These are phyloP conservation scores for Daubentonia madagascariensis DNA, from an alignment of 2,113 vertebrate genomes.

Conservation along the genomic window DNA sequence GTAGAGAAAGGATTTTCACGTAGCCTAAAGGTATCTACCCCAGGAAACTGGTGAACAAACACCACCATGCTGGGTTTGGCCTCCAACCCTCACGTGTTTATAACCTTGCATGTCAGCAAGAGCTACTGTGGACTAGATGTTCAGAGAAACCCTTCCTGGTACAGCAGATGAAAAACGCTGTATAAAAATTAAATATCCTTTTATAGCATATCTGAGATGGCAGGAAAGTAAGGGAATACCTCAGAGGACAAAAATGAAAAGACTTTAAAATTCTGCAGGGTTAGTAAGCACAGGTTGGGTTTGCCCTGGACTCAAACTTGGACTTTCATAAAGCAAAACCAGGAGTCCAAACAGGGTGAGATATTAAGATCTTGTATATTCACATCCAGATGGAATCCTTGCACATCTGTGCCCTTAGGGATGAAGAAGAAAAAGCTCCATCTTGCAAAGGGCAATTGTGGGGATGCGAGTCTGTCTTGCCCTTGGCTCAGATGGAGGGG, in stretches of 20 bases:
- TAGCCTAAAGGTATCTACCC: not conserved
- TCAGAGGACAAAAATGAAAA: not conserved
- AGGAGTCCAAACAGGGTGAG: not conserved
- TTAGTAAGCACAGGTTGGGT: not conserved
- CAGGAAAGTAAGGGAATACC: not conserved
- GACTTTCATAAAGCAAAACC: not conserved
- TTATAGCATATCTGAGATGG: not conserved
- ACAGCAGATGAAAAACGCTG: not conserved
- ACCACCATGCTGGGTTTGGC: not conserved
- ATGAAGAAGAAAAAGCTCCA: not conserved
- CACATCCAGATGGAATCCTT: not conserved
- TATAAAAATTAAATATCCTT: not conserved
- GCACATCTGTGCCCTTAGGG: not conserved
- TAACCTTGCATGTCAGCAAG: not conserved
- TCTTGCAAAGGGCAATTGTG: not conserved
- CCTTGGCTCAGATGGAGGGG: not conserved
- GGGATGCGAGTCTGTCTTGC: not conserved
- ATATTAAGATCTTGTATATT: not conserved
- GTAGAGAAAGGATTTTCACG: not conserved
- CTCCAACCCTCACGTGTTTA: not conserved
- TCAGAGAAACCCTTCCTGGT: not conserved
- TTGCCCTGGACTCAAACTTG: not conserved
- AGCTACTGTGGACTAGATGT: not conserved
- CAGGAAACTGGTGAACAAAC: not conserved
- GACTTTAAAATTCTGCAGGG: not conserved